Evolutionary conservation across 2,888 invertebrate genomes (phyloP), one percentile per base, ranked within the genome.

Genomic region (Scaptomyza polygonia): DNA sequence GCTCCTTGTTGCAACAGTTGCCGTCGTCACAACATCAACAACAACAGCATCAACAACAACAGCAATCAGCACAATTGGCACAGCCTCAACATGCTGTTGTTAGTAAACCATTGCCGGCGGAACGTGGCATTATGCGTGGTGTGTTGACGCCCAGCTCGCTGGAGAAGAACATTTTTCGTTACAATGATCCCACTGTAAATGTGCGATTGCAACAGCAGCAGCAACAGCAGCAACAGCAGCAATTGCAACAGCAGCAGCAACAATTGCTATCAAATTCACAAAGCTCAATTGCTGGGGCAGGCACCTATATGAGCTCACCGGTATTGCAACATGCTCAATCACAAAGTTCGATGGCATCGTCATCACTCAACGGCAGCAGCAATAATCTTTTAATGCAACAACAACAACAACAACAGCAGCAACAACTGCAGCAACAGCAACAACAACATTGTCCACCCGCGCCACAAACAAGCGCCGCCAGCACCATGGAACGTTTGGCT

Each of bases 121-220:
- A 92, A 59, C 86, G 92, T 8, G 92, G 92, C 30, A 90, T 92
- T 1, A 91, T 92, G 82, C 88, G 92, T 2, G 92, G 92, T 3
- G 92, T 92, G 1, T 77, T 92, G 0, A 92, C 92, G 6, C 92
- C 92, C 34, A 92, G 90, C 47, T 90, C 92, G 0, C 69, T 92
- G 45, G 92, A 92, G 70, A 92, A 91, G 77, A 92, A 92, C 61
- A 92, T 92, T 29, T 91, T 92, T 65, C 90, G 92, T 11, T 92
- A 91, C 73, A 92, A 92, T 62, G 92, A 92, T 82, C 92, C 92
- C 51, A 92, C 92, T 0, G 92, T 92, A 2, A 90, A 90, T 67
- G 90, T 90, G 29, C 81, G 82, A 5, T 82, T 86, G 12, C 87
- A 87, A 18, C 78, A 83, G 1, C 84, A 84, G 4, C 89, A 89